Conservation (phyloP, 2,888 invertebrate species). For the Archaeoteleia sp. region DNA sequence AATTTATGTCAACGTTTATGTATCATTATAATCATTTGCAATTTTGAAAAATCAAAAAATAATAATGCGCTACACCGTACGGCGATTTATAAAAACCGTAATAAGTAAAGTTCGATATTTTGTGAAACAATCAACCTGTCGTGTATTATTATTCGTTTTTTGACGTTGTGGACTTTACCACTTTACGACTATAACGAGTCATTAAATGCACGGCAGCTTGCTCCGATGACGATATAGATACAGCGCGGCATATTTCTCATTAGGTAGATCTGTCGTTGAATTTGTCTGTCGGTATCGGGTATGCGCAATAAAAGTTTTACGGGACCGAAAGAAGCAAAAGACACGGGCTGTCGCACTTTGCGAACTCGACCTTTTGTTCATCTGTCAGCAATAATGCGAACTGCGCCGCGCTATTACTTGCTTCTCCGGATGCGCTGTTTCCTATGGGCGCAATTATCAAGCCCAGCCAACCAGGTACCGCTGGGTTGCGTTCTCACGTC, state of each 20-base stretch:
- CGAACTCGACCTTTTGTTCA: slow-evolving; percentile 29
- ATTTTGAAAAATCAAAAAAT: slow-evolving; percentile 16
- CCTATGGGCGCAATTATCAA: slow-evolving; percentile 44
- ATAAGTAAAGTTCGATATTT: slow-evolving; percentile 29
- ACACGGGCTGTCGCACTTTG: slow-evolving; percentile 25
- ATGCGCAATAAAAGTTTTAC: slow-evolving; percentile 28
- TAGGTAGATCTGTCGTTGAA: not conserved
- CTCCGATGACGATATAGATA: not conserved
- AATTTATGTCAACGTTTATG: slow-evolving; percentile 24
- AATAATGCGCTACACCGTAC: slow-evolving; percentile 17
- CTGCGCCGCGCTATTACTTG: slow-evolving; percentile 32
- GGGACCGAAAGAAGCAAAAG: slow-evolving; percentile 1
- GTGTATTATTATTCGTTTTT: slow-evolving; percentile 27
- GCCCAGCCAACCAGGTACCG: slow-evolving; percentile 24
- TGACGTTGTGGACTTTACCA: slow-evolving; percentile 19
- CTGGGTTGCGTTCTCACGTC: slow-evolving; percentile 27
- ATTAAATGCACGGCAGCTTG: slow-evolving; percentile 33
- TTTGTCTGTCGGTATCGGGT: slow-evolving; percentile 4
- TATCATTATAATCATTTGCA: slow-evolving; percentile 22
- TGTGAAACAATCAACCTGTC: slow-evolving; percentile 34
- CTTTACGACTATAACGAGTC: slow-evolving; percentile 32
- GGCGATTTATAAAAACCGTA: slow-evolving; percentile 24
- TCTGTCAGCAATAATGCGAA: slow-evolving; percentile 21
- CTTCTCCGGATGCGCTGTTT: slow-evolving; percentile 44
- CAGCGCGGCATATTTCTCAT: not conserved